These are phyloP conservation scores for Heteromurus nitidus DNA, from an alignment of 2,888 invertebrate genomes.

Conservation along the genomic window DNA sequence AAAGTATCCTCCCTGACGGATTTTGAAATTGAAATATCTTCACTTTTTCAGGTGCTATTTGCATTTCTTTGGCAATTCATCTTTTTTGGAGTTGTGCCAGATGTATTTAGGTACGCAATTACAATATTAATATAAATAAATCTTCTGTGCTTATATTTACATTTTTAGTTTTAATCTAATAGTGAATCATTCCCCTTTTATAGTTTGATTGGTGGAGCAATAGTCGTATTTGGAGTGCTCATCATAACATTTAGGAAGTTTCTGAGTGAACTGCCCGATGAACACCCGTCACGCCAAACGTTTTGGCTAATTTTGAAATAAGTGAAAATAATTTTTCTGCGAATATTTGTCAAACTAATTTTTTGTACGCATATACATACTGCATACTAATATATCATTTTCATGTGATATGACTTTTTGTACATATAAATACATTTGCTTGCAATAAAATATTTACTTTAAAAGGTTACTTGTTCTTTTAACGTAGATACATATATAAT, in stretches of 20 bases:
- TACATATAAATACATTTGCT: too few species aligned
- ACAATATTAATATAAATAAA: background rate
- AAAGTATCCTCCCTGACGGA: background rate
- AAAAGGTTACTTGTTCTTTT: too few species aligned
- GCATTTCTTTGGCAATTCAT: constrained; percentile 69
- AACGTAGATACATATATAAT: too few species aligned
- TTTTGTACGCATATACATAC: too few species aligned
- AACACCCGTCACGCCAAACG: constrained; percentile 32
- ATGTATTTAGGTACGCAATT: constrained; percentile 60
- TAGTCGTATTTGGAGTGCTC: constrained; percentile 52
- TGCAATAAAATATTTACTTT: too few species aligned
- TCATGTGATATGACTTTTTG: too few species aligned
- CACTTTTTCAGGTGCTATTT: constrained; percentile 43
- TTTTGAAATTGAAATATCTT: background rate
- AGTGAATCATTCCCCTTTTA: background rate
- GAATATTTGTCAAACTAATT: too few species aligned
- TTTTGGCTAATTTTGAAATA: too few species aligned
- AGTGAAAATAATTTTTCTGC: too few species aligned
- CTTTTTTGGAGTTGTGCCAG: constrained; percentile 61
- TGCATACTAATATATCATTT: too few species aligned
- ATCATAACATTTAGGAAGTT: constrained; percentile 63
- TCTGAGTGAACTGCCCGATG: constrained; percentile 48
- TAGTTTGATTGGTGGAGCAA: constrained; percentile 54
- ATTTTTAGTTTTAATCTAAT: background rate
- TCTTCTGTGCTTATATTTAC: background rate